A percentile compares a stretch with the other conserved stretches of the same genome.
phyloP scores from a whole-genome alignment of 2,113 vertebrate species.

The Cygnus buccinator region DNA sequence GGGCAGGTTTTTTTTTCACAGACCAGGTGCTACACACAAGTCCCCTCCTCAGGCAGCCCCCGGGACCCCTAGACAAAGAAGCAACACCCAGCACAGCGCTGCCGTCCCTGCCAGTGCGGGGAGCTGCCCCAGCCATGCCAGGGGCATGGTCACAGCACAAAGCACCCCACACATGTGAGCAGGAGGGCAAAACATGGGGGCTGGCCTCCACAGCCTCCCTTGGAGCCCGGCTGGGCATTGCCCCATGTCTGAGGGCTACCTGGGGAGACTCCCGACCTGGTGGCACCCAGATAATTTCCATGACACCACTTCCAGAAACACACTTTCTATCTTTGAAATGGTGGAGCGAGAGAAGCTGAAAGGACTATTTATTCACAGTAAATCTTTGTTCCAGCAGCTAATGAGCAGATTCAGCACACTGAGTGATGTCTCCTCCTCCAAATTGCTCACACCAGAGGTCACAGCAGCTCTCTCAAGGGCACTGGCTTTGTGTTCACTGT shows the following conservation, averaged over 20 bases:
- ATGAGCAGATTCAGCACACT: slow-evolving; percentile 21
- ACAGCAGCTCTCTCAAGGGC: slow-evolving; percentile 8
- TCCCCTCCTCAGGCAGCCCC: background rate
- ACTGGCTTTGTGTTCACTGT: background rate
- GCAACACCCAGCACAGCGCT: background rate
- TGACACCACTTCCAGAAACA: background rate
- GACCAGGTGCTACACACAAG: background rate
- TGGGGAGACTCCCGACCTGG: background rate
- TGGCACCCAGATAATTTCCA: background rate
- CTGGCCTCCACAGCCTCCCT: background rate
- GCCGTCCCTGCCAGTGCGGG: background rate
- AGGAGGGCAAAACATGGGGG: background rate
- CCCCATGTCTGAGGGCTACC: background rate
- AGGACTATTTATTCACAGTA: background rate
- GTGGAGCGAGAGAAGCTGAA: background rate
- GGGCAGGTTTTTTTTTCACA: background rate
- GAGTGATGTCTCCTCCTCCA: background rate
- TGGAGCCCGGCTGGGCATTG: background rate
- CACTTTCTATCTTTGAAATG: slow-evolving; percentile 1
- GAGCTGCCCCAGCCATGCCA: background rate
- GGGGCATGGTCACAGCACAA: background rate
- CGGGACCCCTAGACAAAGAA: background rate
- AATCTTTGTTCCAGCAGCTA: slow-evolving; percentile 31
- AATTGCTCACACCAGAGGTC: background rate
- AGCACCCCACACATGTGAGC: accelerated